Percentiles rank a stretch among this genome's conserved stretches.
Conservation (phyloP, 2,113 vertebrate species). For the Athene cunicularia region DNA sequence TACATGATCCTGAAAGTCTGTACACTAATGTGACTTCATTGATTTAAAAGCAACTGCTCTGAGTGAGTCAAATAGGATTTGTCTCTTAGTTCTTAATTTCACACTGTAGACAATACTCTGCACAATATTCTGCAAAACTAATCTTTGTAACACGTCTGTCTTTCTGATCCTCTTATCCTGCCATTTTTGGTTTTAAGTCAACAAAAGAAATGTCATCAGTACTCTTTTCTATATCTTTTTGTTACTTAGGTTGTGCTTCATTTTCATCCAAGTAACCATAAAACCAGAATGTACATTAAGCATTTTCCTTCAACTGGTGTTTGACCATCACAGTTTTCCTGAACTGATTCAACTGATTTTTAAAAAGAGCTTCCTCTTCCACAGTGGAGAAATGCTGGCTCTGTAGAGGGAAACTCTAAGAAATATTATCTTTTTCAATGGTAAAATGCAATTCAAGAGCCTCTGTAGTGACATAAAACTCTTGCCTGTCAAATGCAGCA, state of each 20-base stretch:
- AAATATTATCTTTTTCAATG: neutral
- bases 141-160: neutral
- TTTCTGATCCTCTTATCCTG: neutral
- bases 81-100: constrained; percentile 4
- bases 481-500: neutral
- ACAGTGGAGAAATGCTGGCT: neutral
- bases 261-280: neutral
- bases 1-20: neutral
- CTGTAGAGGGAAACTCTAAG: neutral
- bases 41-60: constrained; percentile 6
- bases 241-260: neutral
- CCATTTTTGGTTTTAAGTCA: neutral
- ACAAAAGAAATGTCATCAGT: neutral
- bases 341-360: neutral
- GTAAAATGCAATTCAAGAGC: neutral
- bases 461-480: neutral
- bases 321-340: neutral
- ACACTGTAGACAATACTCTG: neutral
- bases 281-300: neutral
- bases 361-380: neutral
- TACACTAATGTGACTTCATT: constrained; percentile 1
- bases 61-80: neutral
- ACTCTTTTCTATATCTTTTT: neutral
- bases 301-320: neutral
- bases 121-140: neutral